These are phyloP conservation scores for Emydura subglobosa DNA, from an alignment of 2,113 vertebrate genomes.

Conservation along the genomic window DNA sequence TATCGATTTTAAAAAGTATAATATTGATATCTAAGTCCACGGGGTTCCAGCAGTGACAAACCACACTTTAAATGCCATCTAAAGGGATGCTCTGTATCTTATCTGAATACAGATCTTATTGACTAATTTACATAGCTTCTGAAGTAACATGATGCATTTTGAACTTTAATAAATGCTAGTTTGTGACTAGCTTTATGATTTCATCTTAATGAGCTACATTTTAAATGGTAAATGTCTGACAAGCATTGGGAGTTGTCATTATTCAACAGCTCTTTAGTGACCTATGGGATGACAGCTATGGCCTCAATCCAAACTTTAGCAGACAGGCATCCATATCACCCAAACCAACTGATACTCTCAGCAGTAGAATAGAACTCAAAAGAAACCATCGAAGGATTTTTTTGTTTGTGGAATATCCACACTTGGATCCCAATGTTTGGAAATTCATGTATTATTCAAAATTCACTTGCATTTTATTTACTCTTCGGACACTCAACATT, in stretches of 20 bases:
- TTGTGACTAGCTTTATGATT: slow-evolving; percentile 11
- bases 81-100: slow-evolving; percentile 32
- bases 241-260: slow-evolving; percentile 39
- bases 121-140: slow-evolving; percentile 52
- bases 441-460: neutral
- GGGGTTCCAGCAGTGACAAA: slow-evolving; percentile 58
- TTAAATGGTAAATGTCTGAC: slow-evolving; percentile 9
- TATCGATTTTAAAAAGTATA: slow-evolving; percentile 45
- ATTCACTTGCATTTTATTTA: neutral
- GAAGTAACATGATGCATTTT: slow-evolving; percentile 51
- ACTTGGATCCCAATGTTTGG: slow-evolving; percentile 13
- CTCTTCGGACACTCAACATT: neutral
- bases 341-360: neutral
- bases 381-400: neutral
- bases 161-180: slow-evolving; percentile 57
- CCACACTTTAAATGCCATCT: slow-evolving; percentile 58
- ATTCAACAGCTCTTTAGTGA: slow-evolving; percentile 44
- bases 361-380: neutral
- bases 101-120: neutral
- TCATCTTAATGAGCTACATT: neutral
- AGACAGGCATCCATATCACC: neutral
- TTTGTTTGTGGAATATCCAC: slow-evolving; percentile 5
- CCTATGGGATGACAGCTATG: slow-evolving; percentile 48
- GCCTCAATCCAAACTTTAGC: slow-evolving; percentile 5
- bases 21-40: slow-evolving; percentile 8